Evolutionary conservation across 2,888 invertebrate genomes (phyloP).

Genomic region (Nasonia oneida): DNA sequence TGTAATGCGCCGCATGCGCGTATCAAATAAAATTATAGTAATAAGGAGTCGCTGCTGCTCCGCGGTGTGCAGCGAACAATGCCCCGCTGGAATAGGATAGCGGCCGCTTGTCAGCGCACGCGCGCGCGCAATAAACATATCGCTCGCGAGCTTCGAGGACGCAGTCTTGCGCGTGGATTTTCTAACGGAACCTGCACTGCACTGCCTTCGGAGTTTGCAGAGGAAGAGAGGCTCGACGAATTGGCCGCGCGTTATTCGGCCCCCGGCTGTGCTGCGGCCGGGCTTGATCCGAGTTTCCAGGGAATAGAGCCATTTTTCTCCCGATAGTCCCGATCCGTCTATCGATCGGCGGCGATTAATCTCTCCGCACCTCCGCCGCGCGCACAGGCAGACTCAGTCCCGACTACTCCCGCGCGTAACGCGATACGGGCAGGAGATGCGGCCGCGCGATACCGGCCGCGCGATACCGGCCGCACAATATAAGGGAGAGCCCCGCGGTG

Average conservation of each 20-base stretch:
- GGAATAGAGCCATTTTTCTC: too few species aligned
- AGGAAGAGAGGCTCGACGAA: too few species aligned
- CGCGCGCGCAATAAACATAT: constrained; percentile 53
- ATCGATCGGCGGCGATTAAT: constrained; percentile 54
- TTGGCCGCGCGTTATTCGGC: too few species aligned
- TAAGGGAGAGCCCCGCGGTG: neutral
- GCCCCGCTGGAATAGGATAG: neutral
- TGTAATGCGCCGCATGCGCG: neutral
- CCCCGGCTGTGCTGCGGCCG: too few species aligned
- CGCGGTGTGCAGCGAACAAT: constrained; percentile 52
- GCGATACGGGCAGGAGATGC: constrained; percentile 48
- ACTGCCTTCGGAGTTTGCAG: too few species aligned
- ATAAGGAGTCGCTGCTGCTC: constrained; percentile 24
- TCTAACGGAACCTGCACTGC: too few species aligned
- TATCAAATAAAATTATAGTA: neutral
- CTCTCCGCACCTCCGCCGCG: constrained; percentile 25
- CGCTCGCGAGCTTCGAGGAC: neutral
- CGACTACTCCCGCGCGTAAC: constrained; percentile 48
- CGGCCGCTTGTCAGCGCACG: constrained; percentile 18
- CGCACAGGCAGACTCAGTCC: neutral
- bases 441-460: constrained; percentile 17
- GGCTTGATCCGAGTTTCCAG: too few species aligned
- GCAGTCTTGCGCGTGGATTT: neutral
- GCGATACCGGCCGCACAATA: constrained; percentile 28
- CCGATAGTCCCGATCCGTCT: too few species aligned